Evolutionary conservation across 2,797 vertebrate genomes (phyloP), one percentile per base, ranked within the genome.

Genomic region (Gambusia yucatana): DNA sequence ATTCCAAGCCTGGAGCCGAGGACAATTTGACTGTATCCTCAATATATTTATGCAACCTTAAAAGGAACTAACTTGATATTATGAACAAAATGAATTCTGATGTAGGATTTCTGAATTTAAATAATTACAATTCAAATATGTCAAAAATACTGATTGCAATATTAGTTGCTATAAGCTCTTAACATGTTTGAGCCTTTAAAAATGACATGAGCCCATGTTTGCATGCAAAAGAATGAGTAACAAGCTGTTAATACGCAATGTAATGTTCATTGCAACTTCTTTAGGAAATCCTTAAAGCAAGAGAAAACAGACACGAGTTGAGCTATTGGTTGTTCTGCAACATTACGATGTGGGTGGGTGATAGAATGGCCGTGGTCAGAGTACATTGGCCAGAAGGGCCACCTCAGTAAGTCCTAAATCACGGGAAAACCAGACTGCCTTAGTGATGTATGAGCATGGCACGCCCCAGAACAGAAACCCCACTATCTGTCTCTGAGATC

Each of bases 341-440:
- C 80, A 89, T 82, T 84, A 14, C 77, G 80, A 72, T 78, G 77
- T 83, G 78, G 85, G 79, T 82, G 77, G 76, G 78, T 88, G 89
- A 93, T 88, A 82, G 84, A 94, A 86, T 28, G 76, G 83, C 85
- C 76, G 79, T 70, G 91, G 88, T 88, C 85, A 86, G 85, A 89
- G 82, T 77, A 79, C 85, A 73, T 78, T 39, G 82, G 84, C 86
- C 78, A 82, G 78, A 83, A 75, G 82, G 88, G 84, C 85, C 22
- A 85, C 88, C 79, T 88, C 50, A 16, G 59, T 85, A 84, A 89
- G 78, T 87, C 83, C 87, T 95, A 94, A 95, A 95, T 94, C 94
- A 94, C 86, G 50, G 80, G 73, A 82, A 93, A 93, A 90, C 88
- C 86, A 87, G 87, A 82, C 77, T 39, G 28, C 73, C 6, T 57